Conservation (phyloP, 1,140 invertebrate genomes). For the Drosophila melanogaster region Release_6_plus_ISO1_MT NT_033779.5:5754001-5754500, state of each 20-base stretch:
- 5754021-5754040: too few species aligned
- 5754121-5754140: constrained; percentile 57
- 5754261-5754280: constrained; percentile 69
- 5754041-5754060: too few species aligned
- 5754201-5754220: neutral
- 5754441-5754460: constrained; percentile 17
- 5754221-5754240: neutral
- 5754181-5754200: constrained; percentile 1
- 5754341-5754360: constrained; percentile 53
- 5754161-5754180: constrained; percentile 70
- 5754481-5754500: constrained; percentile 17
- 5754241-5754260: constrained; percentile 70
- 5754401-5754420: constrained; percentile 77
- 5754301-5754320: constrained; percentile 61
- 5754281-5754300: constrained; percentile 67
- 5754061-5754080: too few species aligned
- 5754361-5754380: constrained; percentile 8
- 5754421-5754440: constrained; percentile 65
- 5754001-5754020: too few species aligned
- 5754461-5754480: neutral
- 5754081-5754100: constrained; percentile 20
- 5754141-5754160: constrained; percentile 80
- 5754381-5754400: constrained; percentile 58
- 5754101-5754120: constrained; percentile 26
- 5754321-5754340: constrained; percentile 48